Conservation (phyloP, 2,888 invertebrate species). For the Neoitamus cyanurus region DNA sequence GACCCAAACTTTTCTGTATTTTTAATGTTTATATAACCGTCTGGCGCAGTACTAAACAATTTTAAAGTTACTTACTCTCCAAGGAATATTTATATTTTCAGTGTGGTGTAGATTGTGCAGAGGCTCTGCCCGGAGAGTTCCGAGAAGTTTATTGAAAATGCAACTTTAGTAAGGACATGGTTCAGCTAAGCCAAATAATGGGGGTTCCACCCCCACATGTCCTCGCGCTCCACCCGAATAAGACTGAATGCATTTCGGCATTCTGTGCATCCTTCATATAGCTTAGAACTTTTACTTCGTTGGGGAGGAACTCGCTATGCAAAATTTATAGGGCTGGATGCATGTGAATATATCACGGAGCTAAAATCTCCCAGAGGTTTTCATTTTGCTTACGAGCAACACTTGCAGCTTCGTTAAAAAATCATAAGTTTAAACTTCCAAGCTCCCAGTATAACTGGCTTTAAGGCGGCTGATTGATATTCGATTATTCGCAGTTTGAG, state of each 20-base stretch:
- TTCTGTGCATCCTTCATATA: constrained; percentile 11
- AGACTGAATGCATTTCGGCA: not conserved
- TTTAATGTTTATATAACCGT: constrained; percentile 29
- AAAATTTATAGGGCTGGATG: constrained; percentile 10
- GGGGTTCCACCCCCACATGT: not conserved
- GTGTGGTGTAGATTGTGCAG: constrained; percentile 29
- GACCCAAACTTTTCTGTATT: constrained; percentile 9
- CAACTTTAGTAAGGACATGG: constrained; percentile 45
- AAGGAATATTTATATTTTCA: constrained; percentile 38
- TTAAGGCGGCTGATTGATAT: not conserved
- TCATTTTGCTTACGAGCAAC: not conserved
- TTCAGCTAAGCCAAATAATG: not conserved
- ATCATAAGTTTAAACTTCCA: constrained; percentile 9
- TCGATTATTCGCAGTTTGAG: no score
- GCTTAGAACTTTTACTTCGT: constrained; percentile 24
- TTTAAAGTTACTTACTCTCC: constrained; percentile 4
- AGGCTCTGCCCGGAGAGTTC: not conserved
- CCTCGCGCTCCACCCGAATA: not conserved
- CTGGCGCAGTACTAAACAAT: constrained; percentile 16
- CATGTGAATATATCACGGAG: not conserved
- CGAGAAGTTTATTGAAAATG: constrained; percentile 46
- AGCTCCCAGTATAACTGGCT: not conserved
- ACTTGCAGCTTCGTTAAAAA: constrained; percentile 16
- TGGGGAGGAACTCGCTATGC: not conserved
- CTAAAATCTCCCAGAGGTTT: not conserved